Evolutionary conservation across 35 echinoderm and acorn worm genomes (phyloP).

Genomic region (Ophiothrix spiculata): DNA sequence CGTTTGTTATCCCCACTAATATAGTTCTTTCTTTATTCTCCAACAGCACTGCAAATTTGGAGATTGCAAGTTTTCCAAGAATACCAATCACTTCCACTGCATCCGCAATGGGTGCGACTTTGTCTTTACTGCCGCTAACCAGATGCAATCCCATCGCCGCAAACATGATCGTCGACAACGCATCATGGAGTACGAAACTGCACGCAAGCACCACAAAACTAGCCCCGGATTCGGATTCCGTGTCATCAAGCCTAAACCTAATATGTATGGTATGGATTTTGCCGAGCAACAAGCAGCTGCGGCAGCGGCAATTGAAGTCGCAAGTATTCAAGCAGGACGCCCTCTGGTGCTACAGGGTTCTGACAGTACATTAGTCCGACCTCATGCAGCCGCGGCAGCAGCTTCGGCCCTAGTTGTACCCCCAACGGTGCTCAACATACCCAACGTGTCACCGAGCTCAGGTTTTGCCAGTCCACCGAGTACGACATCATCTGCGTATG

Average conservation of each 20-base stretch:
- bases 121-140: constrained; percentile 95
- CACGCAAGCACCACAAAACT: constrained; percentile 35
- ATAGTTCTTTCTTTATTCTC: neutral
- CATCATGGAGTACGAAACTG: constrained; percentile 87
- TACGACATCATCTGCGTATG: neutral
- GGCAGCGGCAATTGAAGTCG: too few species aligned
- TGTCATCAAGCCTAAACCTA: constrained; percentile 44
- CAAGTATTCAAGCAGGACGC: neutral
- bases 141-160: constrained; percentile 98
- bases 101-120: constrained; percentile 92
- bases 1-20: neutral
- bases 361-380: neutral
- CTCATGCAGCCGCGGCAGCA: neutral
- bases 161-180: constrained; percentile 93
- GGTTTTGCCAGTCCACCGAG: neutral
- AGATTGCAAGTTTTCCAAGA: constrained; percentile 88
- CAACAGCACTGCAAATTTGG: constrained; percentile 81
- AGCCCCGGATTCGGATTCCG: constrained; percentile 26
- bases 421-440: neutral
- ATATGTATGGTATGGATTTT: neutral
- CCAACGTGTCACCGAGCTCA: neutral
- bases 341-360: neutral
- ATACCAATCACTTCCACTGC: constrained; percentile 98
- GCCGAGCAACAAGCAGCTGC: neutral
- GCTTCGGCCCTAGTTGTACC: neutral